Evolutionary conservation across 2,888 invertebrate species (phyloP).

Genomic region (Calliopum simillimum): DNA sequence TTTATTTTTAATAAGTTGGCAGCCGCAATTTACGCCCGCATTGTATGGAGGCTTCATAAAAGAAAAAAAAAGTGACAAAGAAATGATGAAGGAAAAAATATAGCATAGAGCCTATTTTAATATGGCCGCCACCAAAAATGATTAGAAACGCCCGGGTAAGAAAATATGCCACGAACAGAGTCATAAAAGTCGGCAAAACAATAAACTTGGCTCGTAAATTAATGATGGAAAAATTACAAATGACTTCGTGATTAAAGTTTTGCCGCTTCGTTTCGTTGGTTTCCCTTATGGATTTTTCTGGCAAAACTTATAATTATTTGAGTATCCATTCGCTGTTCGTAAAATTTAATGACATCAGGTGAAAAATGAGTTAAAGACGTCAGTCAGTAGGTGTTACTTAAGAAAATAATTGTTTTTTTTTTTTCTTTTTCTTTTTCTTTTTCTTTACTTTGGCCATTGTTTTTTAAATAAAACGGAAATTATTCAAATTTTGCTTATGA

Average conservation of each 20-base stretch:
- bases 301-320: background rate
- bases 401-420: background rate
- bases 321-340: background rate
- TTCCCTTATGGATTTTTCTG: background rate
- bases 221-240: conserved; percentile 11
- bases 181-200: background rate
- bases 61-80: conserved; percentile 19
- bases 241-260: background rate
- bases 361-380: background rate
- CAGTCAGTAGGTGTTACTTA: no score
- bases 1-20: conserved; percentile 12
- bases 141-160: no score
- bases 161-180: background rate
- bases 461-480: background rate
- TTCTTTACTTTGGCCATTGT: background rate
- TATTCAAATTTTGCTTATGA: no score
- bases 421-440: background rate
- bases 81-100: background rate
- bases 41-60: conserved; percentile 2
- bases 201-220: conserved; percentile 12
- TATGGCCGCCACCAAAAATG: background rate
- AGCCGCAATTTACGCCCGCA: conserved; percentile 3
- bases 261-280: background rate
- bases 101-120: conserved; percentile 20
- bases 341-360: conserved; percentile 8